Percentiles rank a stretch among this genome's conserved stretches.
phyloP scores from a whole-genome alignment of 2,888 invertebrate genomes.

The Thera obeliscata region DNA sequence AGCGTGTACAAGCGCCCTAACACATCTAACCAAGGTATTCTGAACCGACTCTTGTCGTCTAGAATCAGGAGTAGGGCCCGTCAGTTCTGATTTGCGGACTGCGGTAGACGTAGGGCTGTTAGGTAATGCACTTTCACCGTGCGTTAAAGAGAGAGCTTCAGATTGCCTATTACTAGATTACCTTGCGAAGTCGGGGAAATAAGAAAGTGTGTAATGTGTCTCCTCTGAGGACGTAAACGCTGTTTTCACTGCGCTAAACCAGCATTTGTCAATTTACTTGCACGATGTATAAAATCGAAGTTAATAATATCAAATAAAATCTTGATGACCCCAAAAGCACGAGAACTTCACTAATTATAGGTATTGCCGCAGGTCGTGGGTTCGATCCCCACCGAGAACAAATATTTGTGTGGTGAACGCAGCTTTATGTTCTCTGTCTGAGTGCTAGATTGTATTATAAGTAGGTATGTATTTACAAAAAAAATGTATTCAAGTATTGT shows the following conservation, averaged over 20 bases:
- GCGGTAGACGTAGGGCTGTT: conserved; percentile 72
- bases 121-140: conserved; percentile 78
- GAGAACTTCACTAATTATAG: too few species aligned
- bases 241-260: conserved; percentile 56
- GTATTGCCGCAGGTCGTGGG: too few species aligned
- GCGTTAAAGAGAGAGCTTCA: conserved; percentile 77
- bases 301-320: too few species aligned
- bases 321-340: too few species aligned
- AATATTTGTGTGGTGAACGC: too few species aligned
- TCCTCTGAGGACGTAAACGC: conserved; percentile 56
- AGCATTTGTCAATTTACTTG: conserved; percentile 34
- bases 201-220: conserved; percentile 70
- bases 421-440: too few species aligned
- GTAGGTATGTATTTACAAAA: too few species aligned
- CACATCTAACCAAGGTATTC: too few species aligned
- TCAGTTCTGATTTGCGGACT: conserved; percentile 75
- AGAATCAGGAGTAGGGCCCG: conserved; percentile 35
- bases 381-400: too few species aligned
- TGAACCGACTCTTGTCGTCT: conserved; percentile 20
- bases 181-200: conserved; percentile 74
- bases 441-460: too few species aligned
- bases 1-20: too few species aligned
- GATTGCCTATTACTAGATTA: conserved; percentile 80
- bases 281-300: not conserved
- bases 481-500: too few species aligned